A percentile compares a stretch with the other conserved stretches of the same genome.
Conservation (phyloP, 2,888 invertebrate species). For the Julus scanicus region DNA sequence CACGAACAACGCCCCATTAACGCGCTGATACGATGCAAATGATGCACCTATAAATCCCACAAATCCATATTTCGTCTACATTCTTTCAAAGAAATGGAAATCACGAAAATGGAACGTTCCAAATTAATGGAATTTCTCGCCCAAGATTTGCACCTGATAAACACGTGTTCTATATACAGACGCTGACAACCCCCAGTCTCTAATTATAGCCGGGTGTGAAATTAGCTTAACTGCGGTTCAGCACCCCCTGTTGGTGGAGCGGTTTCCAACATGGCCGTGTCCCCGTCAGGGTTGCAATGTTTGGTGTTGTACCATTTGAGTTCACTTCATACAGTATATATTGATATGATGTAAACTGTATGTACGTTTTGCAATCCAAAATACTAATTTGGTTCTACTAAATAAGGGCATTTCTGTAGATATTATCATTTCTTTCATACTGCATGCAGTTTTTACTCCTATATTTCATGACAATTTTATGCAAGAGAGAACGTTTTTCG, state of each 20-base stretch:
- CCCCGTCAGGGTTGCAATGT: neutral
- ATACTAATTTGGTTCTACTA: too few relatives aligned
- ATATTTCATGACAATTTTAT: too few relatives aligned
- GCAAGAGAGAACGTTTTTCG: too few relatives aligned
- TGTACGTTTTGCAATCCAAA: too few relatives aligned
- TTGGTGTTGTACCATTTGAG: neutral
- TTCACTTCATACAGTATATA: neutral
- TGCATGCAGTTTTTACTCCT: too few relatives aligned
- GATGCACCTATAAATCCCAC: neutral
- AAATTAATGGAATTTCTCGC: neutral
- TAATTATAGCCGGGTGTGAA: neutral
- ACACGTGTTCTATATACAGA: neutral
- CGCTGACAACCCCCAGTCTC: neutral
- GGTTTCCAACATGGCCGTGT: neutral
- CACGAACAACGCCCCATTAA: neutral
- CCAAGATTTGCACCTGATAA: neutral
- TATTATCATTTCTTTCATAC: too few relatives aligned
- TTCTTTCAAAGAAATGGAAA: neutral
- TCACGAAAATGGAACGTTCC: neutral
- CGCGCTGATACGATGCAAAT: neutral
- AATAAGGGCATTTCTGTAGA: neutral
- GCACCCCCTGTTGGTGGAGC: too few relatives aligned
- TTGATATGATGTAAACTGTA: neutral
- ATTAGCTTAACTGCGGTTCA: neutral
- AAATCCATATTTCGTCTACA: neutral